Evolutionary conservation across 2,797 vertebrate species (phyloP).

Genomic region (Tauraco hartlaubi): DNA sequence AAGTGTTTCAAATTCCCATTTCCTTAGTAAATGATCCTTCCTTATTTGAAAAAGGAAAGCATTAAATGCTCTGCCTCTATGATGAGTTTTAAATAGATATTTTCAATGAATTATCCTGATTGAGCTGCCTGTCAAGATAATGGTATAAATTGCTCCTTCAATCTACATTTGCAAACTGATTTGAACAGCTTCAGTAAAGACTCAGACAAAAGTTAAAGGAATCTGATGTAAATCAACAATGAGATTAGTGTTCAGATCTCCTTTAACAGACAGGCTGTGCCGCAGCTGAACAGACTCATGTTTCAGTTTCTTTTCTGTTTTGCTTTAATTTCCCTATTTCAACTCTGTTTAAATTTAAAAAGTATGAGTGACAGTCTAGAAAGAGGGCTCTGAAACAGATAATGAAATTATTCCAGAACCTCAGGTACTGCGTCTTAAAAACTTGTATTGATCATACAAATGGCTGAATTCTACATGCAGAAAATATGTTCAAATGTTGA

Average conservation of each 20-base stretch:
- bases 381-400: not conserved
- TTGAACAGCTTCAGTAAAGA: constrained; percentile 51
- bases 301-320: constrained; percentile 62
- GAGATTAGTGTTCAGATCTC: constrained; percentile 60
- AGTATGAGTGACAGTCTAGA: not conserved
- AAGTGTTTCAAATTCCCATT: not conserved
- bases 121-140: constrained; percentile 64
- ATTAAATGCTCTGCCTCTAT: constrained; percentile 2
- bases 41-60: constrained; percentile 43
- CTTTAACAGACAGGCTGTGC: constrained; percentile 15
- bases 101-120: constrained; percentile 63
- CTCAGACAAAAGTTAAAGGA: constrained; percentile 41
- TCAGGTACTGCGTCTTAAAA: not conserved
- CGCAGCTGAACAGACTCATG: constrained; percentile 45
- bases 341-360: not conserved
- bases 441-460: not conserved
- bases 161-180: constrained; percentile 58
- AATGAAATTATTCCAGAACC: constrained; percentile 34
- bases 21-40: constrained; percentile 17
- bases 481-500: not conserved
- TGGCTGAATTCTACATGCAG: not conserved
- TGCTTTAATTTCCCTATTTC: constrained; percentile 26
- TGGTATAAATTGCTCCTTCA: constrained; percentile 60
- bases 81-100: constrained; percentile 53
- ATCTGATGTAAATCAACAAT: constrained; percentile 64